These are phyloP conservation scores for Melanchra persicariae DNA, from an alignment of 2,888 invertebrate genomes.

Conservation along the genomic window DNA sequence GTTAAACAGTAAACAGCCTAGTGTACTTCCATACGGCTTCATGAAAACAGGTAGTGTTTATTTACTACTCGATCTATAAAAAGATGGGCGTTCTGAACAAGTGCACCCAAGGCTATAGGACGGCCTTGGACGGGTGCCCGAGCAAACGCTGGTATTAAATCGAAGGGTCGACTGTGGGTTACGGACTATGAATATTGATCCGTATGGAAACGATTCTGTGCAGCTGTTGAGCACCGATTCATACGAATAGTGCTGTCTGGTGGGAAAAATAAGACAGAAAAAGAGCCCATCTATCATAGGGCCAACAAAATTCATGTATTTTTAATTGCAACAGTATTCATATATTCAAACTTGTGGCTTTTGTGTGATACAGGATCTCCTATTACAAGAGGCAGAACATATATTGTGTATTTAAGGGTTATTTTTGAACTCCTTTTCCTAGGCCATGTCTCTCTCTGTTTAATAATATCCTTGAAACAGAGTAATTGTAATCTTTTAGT, in stretches of 20 bases:
- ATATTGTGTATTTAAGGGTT: not conserved
- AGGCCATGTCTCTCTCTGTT: not conserved
- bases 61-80: conserved; percentile 41
- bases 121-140: conserved; percentile 22
- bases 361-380: not conserved
- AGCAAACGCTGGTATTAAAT: not conserved
- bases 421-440: not conserved
- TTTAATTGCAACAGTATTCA: no score
- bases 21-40: conserved; percentile 24
- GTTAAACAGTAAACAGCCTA: not conserved
- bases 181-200: conserved; percentile 14
- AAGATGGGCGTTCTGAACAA: conserved; percentile 18
- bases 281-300: no score
- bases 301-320: not conserved
- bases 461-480: no score
- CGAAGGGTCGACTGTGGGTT: not conserved
- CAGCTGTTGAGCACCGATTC: not conserved
- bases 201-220: not conserved
- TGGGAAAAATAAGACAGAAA: not conserved
- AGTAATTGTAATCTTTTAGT: not conserved
- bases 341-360: no score
- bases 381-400: not conserved
- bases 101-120: conserved; percentile 36
- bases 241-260: not conserved
- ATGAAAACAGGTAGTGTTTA: conserved; percentile 23